Evolutionary conservation across 1,140 invertebrate genomes (phyloP), one percentile per base, ranked within the genome.

Genomic region (Drosophila ficusphila): DNA sequence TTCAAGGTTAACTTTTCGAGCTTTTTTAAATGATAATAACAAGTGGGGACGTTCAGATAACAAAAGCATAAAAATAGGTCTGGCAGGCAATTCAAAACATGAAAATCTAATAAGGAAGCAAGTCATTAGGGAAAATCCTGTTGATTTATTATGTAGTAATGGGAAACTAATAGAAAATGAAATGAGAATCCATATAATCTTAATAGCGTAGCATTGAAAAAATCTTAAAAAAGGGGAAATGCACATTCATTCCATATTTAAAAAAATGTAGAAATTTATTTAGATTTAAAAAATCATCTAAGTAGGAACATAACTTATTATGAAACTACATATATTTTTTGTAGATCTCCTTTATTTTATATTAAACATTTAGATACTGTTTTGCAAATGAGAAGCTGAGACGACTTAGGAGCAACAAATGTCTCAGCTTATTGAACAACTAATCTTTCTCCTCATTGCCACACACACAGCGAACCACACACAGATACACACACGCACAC

Each of bases 401-500:
- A 5, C 12, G 21, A 6, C 4, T 9, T 11, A 0, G 6, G 4
- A 39, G 4, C 14, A 9, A 18, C 4, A 4, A 4, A 11, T 21
- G 6, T 12, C 39, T 21, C 3, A n/a, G 11, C 12, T 7, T 3
- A 46, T 21, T 8, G 2, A 39, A 29, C 49, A 7, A 23, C 7
- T 3, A 18, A 12, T 44, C 19, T 33, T 9, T 49, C 5, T 18
- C 9, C 44, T 11, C 14, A 3, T n/a, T n/a, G 7, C 7, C 12
- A 31, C 7, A 57, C 19, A 0, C 14, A 33, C 31, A 12, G 48
- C 21, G 29, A 36, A 27, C 14, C 33, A 48, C 18, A 47, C 56
- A 72, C 54, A 72, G 7, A 14, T 36, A 54, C 46, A 53, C 54
- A 29, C 12, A 47, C 49, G 23, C 16, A 61, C 49, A 65, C 58